Conservation (phyloP, 2,888 invertebrate species). For the Bombyx huttoni region DNA sequence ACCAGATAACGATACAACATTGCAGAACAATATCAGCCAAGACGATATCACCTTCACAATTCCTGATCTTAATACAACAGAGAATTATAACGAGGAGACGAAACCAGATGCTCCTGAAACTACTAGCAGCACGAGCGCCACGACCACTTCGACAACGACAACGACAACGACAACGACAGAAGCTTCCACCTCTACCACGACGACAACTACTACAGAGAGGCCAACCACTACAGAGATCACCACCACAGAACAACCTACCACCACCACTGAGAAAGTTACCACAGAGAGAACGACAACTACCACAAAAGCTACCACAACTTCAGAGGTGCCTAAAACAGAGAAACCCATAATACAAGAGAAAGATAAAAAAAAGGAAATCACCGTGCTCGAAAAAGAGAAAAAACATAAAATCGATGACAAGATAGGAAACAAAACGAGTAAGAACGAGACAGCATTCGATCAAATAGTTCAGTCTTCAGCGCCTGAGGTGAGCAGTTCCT, state of each 20-base stretch:
- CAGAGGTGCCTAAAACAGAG: constrained; percentile 19
- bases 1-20: constrained; percentile 48
- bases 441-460: constrained; percentile 32
- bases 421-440: constrained; percentile 23
- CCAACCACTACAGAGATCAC: constrained; percentile 18
- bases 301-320: constrained; percentile 17
- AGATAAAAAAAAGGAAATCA: constrained; percentile 50
- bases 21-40: constrained; percentile 45
- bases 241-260: constrained; percentile 10
- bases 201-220: constrained; percentile 15
- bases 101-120: constrained; percentile 27
- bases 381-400: constrained; percentile 38
- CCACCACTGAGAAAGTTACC: constrained; percentile 13
- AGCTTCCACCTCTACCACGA: constrained; percentile 22
- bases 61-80: constrained; percentile 28
- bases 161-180: constrained; percentile 23
- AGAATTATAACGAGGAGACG: constrained; percentile 28
- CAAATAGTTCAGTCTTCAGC: constrained; percentile 44
- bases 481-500: constrained; percentile 18
- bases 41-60: constrained; percentile 24
- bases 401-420: constrained; percentile 40
- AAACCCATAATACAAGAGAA: constrained; percentile 33
- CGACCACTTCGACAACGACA: constrained; percentile 16
- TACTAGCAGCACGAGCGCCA: constrained; percentile 21
- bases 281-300: constrained; percentile 20